A percentile compares a stretch with the other conserved stretches of the same genome.
Evolutionary conservation across 2,113 vertebrate species (phyloP).

Genomic region (Oxyruncus cristatus): DNA sequence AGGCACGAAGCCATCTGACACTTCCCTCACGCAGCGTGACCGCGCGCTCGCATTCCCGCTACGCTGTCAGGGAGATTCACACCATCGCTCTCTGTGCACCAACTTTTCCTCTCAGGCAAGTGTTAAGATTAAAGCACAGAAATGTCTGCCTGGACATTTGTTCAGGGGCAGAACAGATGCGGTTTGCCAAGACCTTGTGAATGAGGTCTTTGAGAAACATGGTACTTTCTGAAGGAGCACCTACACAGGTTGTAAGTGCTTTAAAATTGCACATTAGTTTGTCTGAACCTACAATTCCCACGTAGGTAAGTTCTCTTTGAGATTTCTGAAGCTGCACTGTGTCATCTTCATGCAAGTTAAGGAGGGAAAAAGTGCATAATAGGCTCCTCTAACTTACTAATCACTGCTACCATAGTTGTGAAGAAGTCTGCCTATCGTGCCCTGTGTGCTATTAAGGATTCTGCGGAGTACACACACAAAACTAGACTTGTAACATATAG

Average conservation of each 20-base stretch:
- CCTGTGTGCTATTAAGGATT: background rate
- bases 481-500: constrained; percentile 1
- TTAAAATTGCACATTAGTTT: background rate
- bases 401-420: background rate
- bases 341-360: constrained; percentile 3
- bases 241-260: background rate
- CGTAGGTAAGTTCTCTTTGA: background rate
- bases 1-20: background rate
- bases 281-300: background rate
- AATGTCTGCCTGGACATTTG: background rate
- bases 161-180: background rate
- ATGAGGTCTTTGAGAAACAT: background rate
- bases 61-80: background rate
- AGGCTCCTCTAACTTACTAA: constrained; percentile 19
- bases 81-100: background rate
- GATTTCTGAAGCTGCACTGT: background rate
- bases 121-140: background rate
- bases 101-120: background rate
- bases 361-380: constrained; percentile 28
- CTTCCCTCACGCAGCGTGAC: background rate
- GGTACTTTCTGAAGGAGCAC: background rate
- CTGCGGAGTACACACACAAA: background rate
- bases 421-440: background rate
- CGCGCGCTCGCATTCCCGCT: background rate
- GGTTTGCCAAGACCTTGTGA: background rate